Evolutionary conservation across 2,113 vertebrate genomes (phyloP).

Genomic region (Mastomys natalensis): DNA sequence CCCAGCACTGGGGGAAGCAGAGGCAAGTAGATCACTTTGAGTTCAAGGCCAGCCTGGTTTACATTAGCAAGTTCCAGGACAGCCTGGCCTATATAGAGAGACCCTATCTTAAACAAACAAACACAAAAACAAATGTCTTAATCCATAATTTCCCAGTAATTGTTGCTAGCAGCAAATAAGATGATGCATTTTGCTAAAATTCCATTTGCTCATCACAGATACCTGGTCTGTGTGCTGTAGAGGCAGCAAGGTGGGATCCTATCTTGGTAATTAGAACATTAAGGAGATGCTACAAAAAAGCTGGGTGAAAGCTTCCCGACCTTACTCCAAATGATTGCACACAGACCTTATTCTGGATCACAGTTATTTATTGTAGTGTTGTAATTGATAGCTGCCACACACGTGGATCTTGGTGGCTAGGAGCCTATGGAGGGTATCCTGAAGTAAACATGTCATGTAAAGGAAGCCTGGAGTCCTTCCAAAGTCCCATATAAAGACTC

Average conservation of each 20-base stretch:
- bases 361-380: background rate
- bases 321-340: background rate
- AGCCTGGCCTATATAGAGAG: background rate
- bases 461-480: background rate
- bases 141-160: background rate
- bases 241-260: background rate
- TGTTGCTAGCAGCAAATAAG: background rate
- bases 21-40: background rate
- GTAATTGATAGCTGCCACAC: slow-evolving; percentile 41
- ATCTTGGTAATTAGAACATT: background rate
- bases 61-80: background rate
- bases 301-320: background rate
- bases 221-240: background rate
- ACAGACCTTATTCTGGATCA: background rate
- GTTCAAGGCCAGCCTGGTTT: background rate
- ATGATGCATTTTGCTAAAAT: background rate
- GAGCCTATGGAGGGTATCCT: background rate
- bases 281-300: background rate
- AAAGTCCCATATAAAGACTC: background rate
- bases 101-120: background rate
- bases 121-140: background rate
- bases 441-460: background rate
- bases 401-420: background rate
- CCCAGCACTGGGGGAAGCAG: background rate
- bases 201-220: background rate